Evolutionary conservation across 2,888 invertebrate species (phyloP), one percentile per base, ranked within the genome.

Genomic region (Orthosia cruda): DNA sequence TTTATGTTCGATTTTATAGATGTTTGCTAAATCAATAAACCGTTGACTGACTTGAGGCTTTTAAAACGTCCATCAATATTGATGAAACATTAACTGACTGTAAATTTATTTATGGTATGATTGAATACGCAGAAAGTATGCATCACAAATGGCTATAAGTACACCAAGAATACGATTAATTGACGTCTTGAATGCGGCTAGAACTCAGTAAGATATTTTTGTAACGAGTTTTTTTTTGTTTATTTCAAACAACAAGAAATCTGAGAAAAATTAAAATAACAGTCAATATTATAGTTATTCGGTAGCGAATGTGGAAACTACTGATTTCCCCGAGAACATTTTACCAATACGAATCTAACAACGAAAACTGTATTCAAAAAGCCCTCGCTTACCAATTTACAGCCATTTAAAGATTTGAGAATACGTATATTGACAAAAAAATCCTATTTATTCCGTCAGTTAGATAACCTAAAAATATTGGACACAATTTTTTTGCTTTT

Each of bases 351-450:
- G n/a, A 45, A 52, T 47, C 4, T 3, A 9, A 47, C 65, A 66
- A 65, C n/a, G 47, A 65, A 32, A 11, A 15, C 40, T 15, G 49
- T 49, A 75, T 47, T 40, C 20, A 52, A 64, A 12, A 74, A 18
- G 52, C 58, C 59, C n/a, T 47, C 52, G 52, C 47, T 64, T 26
- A 58, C 18, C 45, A 59, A 59, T 54, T 59, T 15, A 3, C 23
- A 54, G n/a, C 20, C 26, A 49, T 23, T 75, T n/a, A 16, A 54
- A 47, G 16, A 54, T 49, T 65, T 3, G 4, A 49, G 32, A 59
- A 54, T n/a, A n/a, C n/a, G n/a, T n/a, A n/a, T n/a, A n/a, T n/a
- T n/a, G n/a, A n/a, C n/a, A n/a, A n/a, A n/a, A n/a, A n/a, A n/a
- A n/a, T n/a, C n/a, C n/a, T n/a, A n/a, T n/a, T n/a, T n/a, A n/a